Conservation (phyloP, 2,888 invertebrate species). For the Rotaria macrura region DNA sequence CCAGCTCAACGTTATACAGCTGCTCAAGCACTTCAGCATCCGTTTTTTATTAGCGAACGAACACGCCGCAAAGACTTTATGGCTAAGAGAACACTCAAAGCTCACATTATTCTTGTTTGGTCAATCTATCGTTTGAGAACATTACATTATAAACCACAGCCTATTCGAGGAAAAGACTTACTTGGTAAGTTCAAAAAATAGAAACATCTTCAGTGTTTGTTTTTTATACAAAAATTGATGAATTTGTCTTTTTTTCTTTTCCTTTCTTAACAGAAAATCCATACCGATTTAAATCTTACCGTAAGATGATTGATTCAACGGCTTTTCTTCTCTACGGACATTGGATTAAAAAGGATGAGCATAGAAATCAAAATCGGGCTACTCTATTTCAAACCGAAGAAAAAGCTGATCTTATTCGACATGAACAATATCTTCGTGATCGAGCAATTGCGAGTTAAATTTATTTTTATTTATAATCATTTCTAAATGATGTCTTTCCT, state of each 20-base stretch:
- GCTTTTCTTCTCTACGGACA: slow-evolving; percentile 96
- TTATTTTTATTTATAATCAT: too few relatives aligned
- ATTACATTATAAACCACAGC: slow-evolving; percentile 71
- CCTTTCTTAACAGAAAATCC: slow-evolving; percentile 60
- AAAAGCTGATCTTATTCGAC: slow-evolving; percentile 29
- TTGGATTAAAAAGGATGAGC: slow-evolving; percentile 98
- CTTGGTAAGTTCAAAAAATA: background rate
- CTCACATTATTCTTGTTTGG: slow-evolving; percentile 70
- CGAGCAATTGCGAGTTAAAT: background rate
- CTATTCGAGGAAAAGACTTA: slow-evolving; percentile 52
- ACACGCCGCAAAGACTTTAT: background rate
- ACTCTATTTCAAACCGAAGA: slow-evolving; percentile 70
- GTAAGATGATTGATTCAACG: slow-evolving; percentile 65
- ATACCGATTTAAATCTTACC: slow-evolving; percentile 72
- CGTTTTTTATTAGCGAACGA: slow-evolving; percentile 73
- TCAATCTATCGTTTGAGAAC: slow-evolving; percentile 74
- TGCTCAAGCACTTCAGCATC: slow-evolving; percentile 72
- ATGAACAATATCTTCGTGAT: background rate
- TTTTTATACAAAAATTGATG: too few relatives aligned
- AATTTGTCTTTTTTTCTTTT: too few relatives aligned
- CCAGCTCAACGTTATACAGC: slow-evolving; percentile 72
- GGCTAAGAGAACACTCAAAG: slow-evolving; percentile 50
- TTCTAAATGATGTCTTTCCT: too few relatives aligned
- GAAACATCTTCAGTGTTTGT: background rate
- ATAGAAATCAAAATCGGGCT: slow-evolving; percentile 74